Percentiles rank a stretch among this genome's conserved stretches.
These are phyloP conservation scores for Bellardia bayeri DNA, from an alignment of 2,888 invertebrate species.

Conservation along the genomic window DNA sequence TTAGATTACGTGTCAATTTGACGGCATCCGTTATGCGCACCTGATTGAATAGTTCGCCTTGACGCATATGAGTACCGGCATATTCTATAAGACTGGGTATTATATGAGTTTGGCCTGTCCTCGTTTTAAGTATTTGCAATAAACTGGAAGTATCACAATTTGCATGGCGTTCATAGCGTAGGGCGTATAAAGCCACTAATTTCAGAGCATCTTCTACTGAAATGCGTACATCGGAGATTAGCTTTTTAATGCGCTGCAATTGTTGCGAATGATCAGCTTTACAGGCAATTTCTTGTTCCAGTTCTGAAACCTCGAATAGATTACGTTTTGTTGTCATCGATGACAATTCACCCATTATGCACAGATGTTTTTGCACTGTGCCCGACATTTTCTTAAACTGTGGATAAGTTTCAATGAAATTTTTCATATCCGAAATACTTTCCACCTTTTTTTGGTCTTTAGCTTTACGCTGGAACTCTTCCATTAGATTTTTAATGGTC, in stretches of 20 bases:
- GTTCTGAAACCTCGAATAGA: slow-evolving; percentile 95
- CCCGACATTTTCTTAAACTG: slow-evolving; percentile 98
- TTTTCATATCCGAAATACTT: slow-evolving; percentile 99
- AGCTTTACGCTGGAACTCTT: slow-evolving; percentile 97
- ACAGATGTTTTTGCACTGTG: slow-evolving; percentile 98
- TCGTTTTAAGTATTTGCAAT: slow-evolving; percentile 89
- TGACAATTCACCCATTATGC: slow-evolving; percentile 97
- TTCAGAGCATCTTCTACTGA: slow-evolving; percentile 92
- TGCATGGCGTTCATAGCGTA: slow-evolving; percentile 96
- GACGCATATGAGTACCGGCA: slow-evolving; percentile 92
- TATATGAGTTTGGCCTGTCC: slow-evolving; percentile 88
- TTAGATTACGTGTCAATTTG: slow-evolving; percentile 87
- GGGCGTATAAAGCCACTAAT: slow-evolving; percentile 95
- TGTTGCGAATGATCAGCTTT: slow-evolving; percentile 93
- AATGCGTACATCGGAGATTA: slow-evolving; percentile 90
- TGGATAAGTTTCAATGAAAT: slow-evolving; percentile 98
- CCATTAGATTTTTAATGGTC: slow-evolving; percentile 98
- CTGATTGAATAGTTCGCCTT: slow-evolving; percentile 94
- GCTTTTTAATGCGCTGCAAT: slow-evolving; percentile 90
- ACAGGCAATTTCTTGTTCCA: slow-evolving; percentile 96
- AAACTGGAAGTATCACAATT: slow-evolving; percentile 93
- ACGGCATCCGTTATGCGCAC: slow-evolving; percentile 96
- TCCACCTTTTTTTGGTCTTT: slow-evolving; percentile 98
- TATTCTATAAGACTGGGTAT: slow-evolving; percentile 91
- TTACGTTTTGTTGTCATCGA: slow-evolving; percentile 90